Base-by-base conservation (phyloP, 1,140 invertebrate genomes). In the Zaprionus inermis region DNA sequence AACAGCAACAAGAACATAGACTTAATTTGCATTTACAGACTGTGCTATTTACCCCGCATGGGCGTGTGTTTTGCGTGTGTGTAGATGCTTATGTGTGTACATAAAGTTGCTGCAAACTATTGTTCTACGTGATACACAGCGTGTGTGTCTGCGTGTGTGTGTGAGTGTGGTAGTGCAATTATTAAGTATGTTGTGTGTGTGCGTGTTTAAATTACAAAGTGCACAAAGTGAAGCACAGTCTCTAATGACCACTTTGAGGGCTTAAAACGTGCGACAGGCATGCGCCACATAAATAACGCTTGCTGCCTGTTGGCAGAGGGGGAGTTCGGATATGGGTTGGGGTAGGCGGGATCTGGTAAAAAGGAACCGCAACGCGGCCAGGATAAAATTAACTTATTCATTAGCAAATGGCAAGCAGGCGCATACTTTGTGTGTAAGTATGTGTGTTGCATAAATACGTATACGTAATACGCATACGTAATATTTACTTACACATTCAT, bases 161-260 rank as follows among this genome's bases (percentile, higher is more conserved):
- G 71, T 79, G 77, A 74, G 6, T 22, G 14, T 51, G 28, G 2
- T 2, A 28, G 28, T 49, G 28, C 55, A 52, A 88, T 88, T 70
- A 85, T 85, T 76, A 88, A 82, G 82, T 79, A 76, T 82, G 34
- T 59, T 56, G 28, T 51, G 34, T 56, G 16, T 74, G 51, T 16
- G 38, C 12, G 52, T 68, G 58, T 67, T 63, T 69, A 58, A 86
- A 81, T 80, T 79, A 72, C 79, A 76, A 77, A 77, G 61, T 78
- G 78, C 67, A 69, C 73, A 76, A 86, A 88, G 76, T 82, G 82
- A 82, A 71, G 83, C 72, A 82, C 80, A 79, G 83, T 86, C 83
- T 77, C 83, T 86, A 86, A 89, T 89, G 83, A 86, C 83, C 82
- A 88, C 82, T 85, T 85, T 85, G 82, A 85, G 82, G 82, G 82